Evolutionary conservation across 92 coral and sea anemone genomes (phyloP).

Genomic region (Palythoa caribaeorum): DNA sequence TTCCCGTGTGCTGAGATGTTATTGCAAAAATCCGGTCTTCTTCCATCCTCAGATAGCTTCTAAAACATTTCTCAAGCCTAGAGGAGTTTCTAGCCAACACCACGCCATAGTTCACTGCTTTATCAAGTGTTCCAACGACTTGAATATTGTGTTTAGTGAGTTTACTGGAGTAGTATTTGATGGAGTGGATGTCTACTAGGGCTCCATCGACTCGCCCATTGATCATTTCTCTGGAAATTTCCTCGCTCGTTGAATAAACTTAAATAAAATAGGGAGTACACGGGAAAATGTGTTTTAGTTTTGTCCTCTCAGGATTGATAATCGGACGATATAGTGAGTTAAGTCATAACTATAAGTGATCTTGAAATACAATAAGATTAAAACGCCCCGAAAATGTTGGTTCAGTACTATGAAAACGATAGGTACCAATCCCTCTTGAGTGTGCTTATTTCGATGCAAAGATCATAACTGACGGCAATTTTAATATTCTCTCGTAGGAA

Average conservation of each 20-base stretch:
- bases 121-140: conserved; percentile 73
- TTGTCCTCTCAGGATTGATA: not conserved
- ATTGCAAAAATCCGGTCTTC: conserved; percentile 69
- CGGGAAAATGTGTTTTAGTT: not conserved
- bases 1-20: conserved; percentile 77
- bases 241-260: conserved; percentile 71
- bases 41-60: conserved; percentile 62
- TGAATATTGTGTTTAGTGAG: conserved; percentile 76
- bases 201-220: conserved; percentile 82
- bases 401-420: too few relatives aligned
- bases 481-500: too few relatives aligned
- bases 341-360: too few relatives aligned
- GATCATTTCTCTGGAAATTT: conserved; percentile 69
- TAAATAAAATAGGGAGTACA: not conserved
- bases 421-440: too few relatives aligned
- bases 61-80: conserved; percentile 66
- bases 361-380: too few relatives aligned
- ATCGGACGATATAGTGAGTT: not conserved
- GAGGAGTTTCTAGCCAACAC: conserved; percentile 66
- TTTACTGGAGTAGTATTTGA: conserved; percentile 65
- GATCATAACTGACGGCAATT: too few relatives aligned
- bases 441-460: too few relatives aligned
- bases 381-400: too few relatives aligned
- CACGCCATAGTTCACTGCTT: conserved; percentile 79
- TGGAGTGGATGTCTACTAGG: conserved; percentile 83